Conservation (phyloP, 2,797 vertebrate species). For the Dicrostonyx torquatus region DNA sequence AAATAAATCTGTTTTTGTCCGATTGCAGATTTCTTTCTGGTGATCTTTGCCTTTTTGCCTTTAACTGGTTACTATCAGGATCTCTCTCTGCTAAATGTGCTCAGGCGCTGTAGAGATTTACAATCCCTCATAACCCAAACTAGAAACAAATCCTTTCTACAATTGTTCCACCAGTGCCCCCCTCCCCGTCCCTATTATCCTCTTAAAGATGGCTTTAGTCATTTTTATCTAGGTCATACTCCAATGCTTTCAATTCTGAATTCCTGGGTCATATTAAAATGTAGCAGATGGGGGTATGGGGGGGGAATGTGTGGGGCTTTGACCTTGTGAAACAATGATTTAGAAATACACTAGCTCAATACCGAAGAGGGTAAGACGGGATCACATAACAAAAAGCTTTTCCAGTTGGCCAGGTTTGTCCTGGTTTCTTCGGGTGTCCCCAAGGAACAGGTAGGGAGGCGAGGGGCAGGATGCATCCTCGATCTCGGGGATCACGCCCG, state of each 20-base stretch:
- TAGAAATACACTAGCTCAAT: neutral
- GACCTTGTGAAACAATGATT: neutral
- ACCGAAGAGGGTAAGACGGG: neutral
- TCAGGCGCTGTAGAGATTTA: neutral
- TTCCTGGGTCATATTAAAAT: neutral
- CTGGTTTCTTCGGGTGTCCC: neutral
- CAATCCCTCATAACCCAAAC: neutral
- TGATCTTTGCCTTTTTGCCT: neutral
- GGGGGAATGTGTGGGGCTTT: neutral
- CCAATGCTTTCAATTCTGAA: neutral
- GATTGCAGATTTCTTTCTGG: neutral
- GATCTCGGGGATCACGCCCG: neutral
- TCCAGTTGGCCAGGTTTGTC: neutral
- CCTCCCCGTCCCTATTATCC: neutral
- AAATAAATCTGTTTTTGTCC: neutral
- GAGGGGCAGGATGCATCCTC: neutral
- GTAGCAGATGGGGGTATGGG: neutral
- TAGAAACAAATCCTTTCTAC: neutral
- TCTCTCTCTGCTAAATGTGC: neutral
- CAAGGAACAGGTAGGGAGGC: neutral
- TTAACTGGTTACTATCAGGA: neutral
- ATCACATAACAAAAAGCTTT: neutral
- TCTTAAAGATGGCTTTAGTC: neutral
- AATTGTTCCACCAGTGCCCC: neutral
- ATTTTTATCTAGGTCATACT: slow-evolving; percentile 18